These are phyloP conservation scores for Cercopithecus mona DNA, from an alignment of 2,113 vertebrate genomes.

Conservation along the genomic window DNA sequence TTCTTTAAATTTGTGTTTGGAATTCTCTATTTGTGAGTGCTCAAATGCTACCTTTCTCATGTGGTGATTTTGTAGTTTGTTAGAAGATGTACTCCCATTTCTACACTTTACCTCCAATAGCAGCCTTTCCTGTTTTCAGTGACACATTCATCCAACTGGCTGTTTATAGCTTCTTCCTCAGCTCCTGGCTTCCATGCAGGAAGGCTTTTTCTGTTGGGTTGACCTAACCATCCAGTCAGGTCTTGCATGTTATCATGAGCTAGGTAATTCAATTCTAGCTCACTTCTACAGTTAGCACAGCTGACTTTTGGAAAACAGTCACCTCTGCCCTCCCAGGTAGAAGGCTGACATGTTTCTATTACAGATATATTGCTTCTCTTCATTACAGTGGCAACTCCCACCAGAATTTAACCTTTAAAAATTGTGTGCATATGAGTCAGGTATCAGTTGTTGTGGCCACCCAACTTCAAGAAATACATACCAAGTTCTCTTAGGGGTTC, in stretches of 20 bases:
- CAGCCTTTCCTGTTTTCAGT: neutral
- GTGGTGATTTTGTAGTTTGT: neutral
- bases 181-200: neutral
- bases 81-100: neutral
- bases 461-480: neutral
- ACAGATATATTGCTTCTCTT: neutral
- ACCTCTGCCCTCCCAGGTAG: neutral
- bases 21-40: neutral
- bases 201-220: neutral
- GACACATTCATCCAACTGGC: neutral
- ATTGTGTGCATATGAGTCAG: neutral
- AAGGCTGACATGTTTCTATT: neutral
- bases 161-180: neutral
- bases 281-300: neutral
- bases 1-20: neutral
- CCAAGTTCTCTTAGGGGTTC: neutral
- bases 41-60: neutral
- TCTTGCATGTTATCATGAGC: neutral
- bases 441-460: neutral
- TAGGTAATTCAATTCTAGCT: neutral
- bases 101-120: neutral
- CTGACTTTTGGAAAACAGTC: neutral
- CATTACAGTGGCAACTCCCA: neutral
- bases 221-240: neutral
- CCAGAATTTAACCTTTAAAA: neutral